Base-by-base conservation (phyloP, 2,797 vertebrate genomes). In the Periophthalmus magnuspinnatus region DNA sequence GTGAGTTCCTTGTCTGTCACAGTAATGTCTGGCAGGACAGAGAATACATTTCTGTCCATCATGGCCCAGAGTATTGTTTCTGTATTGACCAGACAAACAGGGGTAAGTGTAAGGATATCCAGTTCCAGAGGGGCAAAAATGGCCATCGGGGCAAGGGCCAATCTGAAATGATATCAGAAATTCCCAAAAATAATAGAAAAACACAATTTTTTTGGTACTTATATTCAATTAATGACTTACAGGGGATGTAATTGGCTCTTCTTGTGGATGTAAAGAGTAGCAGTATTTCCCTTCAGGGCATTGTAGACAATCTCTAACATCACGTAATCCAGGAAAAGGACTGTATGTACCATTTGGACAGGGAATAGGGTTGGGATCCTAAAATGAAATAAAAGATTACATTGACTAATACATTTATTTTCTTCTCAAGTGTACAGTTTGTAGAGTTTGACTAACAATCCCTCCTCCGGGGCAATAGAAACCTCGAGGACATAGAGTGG, bases 301-400 rank as follows among this genome's bases (percentile, higher is more conserved):
- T 0, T 64, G 81, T 1, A 77, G 71, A 70, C 96, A 97, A 8
- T 94, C 94, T 0, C 84, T 90, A 70, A 86, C 70, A 0, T 94
- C 91, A 67, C 93, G 90, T 17, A 96, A 86, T 45, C 95, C 96
- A 33, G 91, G 91, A 67, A 81, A 87, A 24, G 83, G 88, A 33
- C 94, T 73, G 13, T 93, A 97, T 2, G 95, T 96, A 47, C 96
- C 96, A 54, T 94, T 96, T 7, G 95, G 95, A 76, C 96, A 97
- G 1, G 95, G 91, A 70, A 92, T 84, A 0, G 93, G 92, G 61
- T 93, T 92, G 16, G 94, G 93, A 70, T 93, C 89, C 95, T 96
- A 38, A 45, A 71, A 8, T 32, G 10, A 13, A 71, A 65, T 55
- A 6, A 55, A 16, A 77, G 64, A 65, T 28, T 32, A 16, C 17